A percentile compares a stretch with the other conserved stretches of the same genome.
Conservation (phyloP, 2,113 vertebrate species). For the Cavia porcellus region DNA sequence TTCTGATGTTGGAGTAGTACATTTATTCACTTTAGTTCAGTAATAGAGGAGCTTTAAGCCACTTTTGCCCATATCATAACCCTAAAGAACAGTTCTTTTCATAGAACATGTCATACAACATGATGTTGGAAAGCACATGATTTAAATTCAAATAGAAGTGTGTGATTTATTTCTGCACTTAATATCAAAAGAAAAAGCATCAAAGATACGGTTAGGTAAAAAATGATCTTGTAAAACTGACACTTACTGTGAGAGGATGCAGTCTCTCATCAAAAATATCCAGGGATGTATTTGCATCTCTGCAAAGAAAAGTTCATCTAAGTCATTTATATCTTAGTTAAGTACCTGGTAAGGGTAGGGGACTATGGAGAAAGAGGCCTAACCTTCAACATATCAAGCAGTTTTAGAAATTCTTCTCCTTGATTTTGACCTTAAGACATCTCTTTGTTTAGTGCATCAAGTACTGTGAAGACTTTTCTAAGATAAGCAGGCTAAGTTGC, state of each 20-base stretch:
- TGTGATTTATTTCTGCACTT: conserved; percentile 35
- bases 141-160: conserved; percentile 22
- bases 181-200: conserved; percentile 40
- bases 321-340: conserved; percentile 6
- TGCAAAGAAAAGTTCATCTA: conserved; percentile 84
- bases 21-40: background rate
- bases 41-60: background rate
- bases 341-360: background rate
- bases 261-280: conserved; percentile 93
- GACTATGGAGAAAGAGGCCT: background rate
- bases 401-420: conserved; percentile 38
- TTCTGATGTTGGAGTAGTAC: background rate
- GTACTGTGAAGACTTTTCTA: background rate
- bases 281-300: conserved; percentile 91
- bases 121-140: background rate
- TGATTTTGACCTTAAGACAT: conserved; percentile 15
- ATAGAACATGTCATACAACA: background rate
- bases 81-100: background rate
- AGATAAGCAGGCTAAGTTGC: background rate
- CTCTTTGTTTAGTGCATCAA: background rate
- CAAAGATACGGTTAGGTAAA: conserved; percentile 46
- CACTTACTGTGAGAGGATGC: conserved; percentile 92
- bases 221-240: conserved; percentile 53
- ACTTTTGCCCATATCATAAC: background rate
- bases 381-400: conserved; percentile 31